Conservation (phyloP, 1,140 invertebrate genomes). For the Elymnias hypermnestra region DNA sequence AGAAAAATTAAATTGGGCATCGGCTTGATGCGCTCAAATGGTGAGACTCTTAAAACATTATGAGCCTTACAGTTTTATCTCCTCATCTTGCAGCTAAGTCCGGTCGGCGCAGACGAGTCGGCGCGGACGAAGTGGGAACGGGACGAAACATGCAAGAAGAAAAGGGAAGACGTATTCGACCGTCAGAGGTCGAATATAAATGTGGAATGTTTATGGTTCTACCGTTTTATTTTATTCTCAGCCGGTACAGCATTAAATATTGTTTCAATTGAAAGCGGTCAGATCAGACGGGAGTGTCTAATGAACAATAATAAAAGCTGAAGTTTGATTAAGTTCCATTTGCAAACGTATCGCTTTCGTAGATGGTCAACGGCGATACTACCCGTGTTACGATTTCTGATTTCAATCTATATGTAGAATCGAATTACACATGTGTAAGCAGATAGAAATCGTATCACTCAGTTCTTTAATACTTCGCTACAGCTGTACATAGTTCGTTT, state of each 20-base stretch:
- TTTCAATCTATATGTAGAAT: constrained; percentile 28
- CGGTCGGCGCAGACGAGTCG: constrained; percentile 57
- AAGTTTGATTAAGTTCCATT: constrained; percentile 54
- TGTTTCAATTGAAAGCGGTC: constrained; percentile 73
- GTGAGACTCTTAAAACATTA: constrained; percentile 69
- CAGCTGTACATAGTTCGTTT: too few relatives aligned
- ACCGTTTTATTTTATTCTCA: constrained; percentile 71
- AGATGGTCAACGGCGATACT: constrained; percentile 35
- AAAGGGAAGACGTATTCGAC: constrained; percentile 41
- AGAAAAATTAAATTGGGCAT: constrained; percentile 66
- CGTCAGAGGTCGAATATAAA: constrained; percentile 72
- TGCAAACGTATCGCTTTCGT: constrained; percentile 32
- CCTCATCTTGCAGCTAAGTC: constrained; percentile 42
- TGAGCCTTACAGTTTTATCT: constrained; percentile 70
- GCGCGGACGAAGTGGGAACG: constrained; percentile 39
- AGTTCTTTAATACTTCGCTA: constrained; percentile 5
- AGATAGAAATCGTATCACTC: constrained; percentile 22
- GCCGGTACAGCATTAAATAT: constrained; percentile 67
- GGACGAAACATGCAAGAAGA: constrained; percentile 28
- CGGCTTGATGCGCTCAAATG: constrained; percentile 53
- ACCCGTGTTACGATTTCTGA: constrained; percentile 51
- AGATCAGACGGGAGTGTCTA: constrained; percentile 54
- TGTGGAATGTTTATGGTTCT: constrained; percentile 75
- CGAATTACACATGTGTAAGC: constrained; percentile 22
- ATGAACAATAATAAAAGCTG: constrained; percentile 55